Percentiles rank a stretch among this genome's conserved stretches.
Evolutionary conservation across 2,888 invertebrate species (phyloP).

Genomic region (Pristionchus exspectatus): DNA sequence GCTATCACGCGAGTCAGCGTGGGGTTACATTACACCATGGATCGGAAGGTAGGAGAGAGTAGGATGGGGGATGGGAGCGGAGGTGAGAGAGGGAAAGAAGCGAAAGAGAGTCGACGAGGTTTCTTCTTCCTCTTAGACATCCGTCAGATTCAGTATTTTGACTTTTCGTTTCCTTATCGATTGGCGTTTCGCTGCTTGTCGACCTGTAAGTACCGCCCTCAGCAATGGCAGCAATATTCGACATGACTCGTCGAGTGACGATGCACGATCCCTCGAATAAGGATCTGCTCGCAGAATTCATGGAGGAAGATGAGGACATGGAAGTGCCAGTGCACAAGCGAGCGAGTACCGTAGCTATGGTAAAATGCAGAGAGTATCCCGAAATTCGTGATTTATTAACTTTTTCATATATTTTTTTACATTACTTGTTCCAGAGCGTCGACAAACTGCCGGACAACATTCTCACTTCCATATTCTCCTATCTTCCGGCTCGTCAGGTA

Average conservation of each 20-base stretch:
- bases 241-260: constrained; percentile 75
- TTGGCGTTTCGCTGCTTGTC: too few relatives aligned
- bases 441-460: constrained; percentile 94
- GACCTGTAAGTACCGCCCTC: not conserved
- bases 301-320: constrained; percentile 39
- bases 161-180: too few relatives aligned
- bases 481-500: constrained; percentile 64
- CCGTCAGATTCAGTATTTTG: not conserved
- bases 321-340: not conserved
- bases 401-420: not conserved
- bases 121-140: constrained; percentile 3
- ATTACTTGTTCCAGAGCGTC: constrained; percentile 74
- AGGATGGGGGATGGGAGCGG: not conserved
- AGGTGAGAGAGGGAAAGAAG: constrained; percentile 7
- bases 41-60: not conserved
- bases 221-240: constrained; percentile 73
- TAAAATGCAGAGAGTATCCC: not conserved
- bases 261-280: constrained; percentile 68
- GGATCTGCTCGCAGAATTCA: constrained; percentile 37
- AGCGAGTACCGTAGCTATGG: not conserved
- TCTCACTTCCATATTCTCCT: constrained; percentile 88
- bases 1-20: constrained; percentile 40
- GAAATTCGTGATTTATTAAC: not conserved
- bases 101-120: constrained; percentile 22
- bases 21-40: constrained; percentile 49